Evolutionary conservation across 2,888 invertebrate species (phyloP).

Genomic region (Lamproptera curius): DNA sequence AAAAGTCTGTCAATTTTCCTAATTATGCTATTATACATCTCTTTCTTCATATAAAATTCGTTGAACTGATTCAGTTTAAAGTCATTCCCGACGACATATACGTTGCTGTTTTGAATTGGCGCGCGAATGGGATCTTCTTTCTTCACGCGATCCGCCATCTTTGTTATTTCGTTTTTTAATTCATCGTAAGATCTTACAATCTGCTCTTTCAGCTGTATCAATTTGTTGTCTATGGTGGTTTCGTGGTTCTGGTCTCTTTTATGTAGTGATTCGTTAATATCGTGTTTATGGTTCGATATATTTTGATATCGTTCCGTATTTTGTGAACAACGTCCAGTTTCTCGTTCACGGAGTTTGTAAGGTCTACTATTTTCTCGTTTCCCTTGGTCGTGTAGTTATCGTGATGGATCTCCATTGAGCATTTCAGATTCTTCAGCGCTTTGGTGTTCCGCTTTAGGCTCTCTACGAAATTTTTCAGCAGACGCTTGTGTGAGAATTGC

Average conservation of each 20-base stretch:
- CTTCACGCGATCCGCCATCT: conserved; percentile 47
- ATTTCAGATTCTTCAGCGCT: conserved; percentile 57
- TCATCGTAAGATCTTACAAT: conserved; percentile 55
- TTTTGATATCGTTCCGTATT: conserved; percentile 67
- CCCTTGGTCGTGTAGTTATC: conserved; percentile 36
- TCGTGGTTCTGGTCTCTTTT: conserved; percentile 62
- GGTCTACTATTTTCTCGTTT: conserved; percentile 49
- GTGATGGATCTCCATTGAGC: conserved; percentile 45
- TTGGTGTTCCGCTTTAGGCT: conserved; percentile 59
- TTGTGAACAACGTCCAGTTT: conserved; percentile 66
- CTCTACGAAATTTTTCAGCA: conserved; percentile 49
- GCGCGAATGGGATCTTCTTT: conserved; percentile 39
- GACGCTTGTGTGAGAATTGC: conserved; percentile 39
- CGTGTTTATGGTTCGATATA: conserved; percentile 66
- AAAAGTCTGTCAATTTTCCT: conserved; percentile 66
- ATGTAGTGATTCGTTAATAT: conserved; percentile 68
- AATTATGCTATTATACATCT: conserved; percentile 65
- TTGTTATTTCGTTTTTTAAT: conserved; percentile 49
- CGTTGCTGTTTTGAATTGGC: conserved; percentile 56
- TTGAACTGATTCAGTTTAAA: conserved; percentile 50
- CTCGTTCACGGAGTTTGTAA: conserved; percentile 60
- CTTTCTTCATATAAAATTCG: conserved; percentile 51
- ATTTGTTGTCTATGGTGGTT: conserved; percentile 52
- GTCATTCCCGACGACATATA: conserved; percentile 56
- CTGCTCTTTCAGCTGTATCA: conserved; percentile 55